Conservation (phyloP, 2,888 invertebrate species). For the Leucophenga maculata region DNA sequence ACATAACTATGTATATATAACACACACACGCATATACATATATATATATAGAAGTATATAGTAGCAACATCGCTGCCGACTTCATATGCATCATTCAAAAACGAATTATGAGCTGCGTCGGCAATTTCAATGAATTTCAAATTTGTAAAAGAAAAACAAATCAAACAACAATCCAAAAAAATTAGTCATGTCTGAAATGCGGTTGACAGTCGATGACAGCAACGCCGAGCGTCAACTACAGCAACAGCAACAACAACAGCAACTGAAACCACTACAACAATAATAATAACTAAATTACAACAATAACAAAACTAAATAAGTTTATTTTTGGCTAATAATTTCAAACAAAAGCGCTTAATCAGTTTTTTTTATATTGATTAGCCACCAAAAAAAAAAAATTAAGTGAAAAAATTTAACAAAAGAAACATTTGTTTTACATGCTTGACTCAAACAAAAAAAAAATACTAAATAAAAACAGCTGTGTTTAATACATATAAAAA, state of each 20-base stretch:
- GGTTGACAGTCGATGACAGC: constrained; percentile 61
- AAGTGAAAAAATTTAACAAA: constrained; percentile 15
- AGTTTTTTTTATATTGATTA: neutral
- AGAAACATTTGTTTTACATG: constrained; percentile 19
- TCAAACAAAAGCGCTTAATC: constrained; percentile 30
- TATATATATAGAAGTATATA: constrained; percentile 24
- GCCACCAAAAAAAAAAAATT: constrained; percentile 9
- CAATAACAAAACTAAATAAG: too few species aligned
- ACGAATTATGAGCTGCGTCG: constrained; percentile 28
- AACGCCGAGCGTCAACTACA: constrained; percentile 57
- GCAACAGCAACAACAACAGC: constrained; percentile 17
- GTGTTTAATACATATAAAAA: neutral
- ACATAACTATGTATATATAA: constrained; percentile 14
- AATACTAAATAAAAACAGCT: too few species aligned
- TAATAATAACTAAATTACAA: constrained; percentile 15
- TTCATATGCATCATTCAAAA: constrained; percentile 11
- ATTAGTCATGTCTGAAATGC: constrained; percentile 39
- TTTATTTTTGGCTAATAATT: neutral
- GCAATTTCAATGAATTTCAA: constrained; percentile 19
- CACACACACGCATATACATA: too few species aligned
- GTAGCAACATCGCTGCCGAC: constrained; percentile 9
- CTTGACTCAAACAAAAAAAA: too few species aligned
- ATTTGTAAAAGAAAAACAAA: neutral
- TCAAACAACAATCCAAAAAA: constrained; percentile 13
- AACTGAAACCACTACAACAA: neutral